A percentile compares a stretch with the other conserved stretches of the same genome.
Evolutionary conservation across 2,888 invertebrate species (phyloP).

Genomic region (Cryptocephalus moraei): DNA sequence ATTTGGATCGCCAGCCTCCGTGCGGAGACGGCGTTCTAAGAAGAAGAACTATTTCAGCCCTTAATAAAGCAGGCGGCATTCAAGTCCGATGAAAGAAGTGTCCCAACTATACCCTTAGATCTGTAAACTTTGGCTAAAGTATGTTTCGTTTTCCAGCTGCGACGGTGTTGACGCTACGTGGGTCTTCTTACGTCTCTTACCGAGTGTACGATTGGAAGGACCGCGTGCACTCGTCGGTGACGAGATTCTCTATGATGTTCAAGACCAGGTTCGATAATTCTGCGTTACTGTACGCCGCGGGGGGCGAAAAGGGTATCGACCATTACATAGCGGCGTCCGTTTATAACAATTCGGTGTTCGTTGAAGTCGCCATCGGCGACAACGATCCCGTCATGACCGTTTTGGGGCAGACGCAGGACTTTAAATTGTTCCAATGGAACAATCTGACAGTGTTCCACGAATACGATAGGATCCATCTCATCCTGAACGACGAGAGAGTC

Average conservation of each 20-base stretch:
- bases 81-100: too few species aligned
- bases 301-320: constrained; percentile 76
- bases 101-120: too few species aligned
- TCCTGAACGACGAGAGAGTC: constrained; percentile 63
- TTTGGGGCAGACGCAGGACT: constrained; percentile 59
- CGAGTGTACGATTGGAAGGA: constrained; percentile 89
- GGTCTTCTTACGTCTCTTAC: constrained; percentile 88
- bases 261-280: constrained; percentile 88
- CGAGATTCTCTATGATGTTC: constrained; percentile 80
- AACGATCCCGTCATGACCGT: constrained; percentile 59
- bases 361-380: constrained; percentile 82
- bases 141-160: constrained; percentile 49
- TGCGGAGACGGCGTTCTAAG: too few species aligned
- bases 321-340: constrained; percentile 86
- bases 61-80: too few species aligned
- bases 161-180: constrained; percentile 75
- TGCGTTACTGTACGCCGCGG: constrained; percentile 85
- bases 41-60: too few species aligned
- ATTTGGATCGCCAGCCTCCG: too few species aligned
- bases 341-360: constrained; percentile 69
- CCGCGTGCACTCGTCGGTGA: constrained; percentile 77
- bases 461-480: constrained; percentile 60
- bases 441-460: constrained; percentile 80
- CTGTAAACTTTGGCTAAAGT: neutral
- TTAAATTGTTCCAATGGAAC: constrained; percentile 66